phyloP scores from a whole-genome alignment of 2,797 vertebrate genomes.

The Scolopax bukidnonensis region DNA sequence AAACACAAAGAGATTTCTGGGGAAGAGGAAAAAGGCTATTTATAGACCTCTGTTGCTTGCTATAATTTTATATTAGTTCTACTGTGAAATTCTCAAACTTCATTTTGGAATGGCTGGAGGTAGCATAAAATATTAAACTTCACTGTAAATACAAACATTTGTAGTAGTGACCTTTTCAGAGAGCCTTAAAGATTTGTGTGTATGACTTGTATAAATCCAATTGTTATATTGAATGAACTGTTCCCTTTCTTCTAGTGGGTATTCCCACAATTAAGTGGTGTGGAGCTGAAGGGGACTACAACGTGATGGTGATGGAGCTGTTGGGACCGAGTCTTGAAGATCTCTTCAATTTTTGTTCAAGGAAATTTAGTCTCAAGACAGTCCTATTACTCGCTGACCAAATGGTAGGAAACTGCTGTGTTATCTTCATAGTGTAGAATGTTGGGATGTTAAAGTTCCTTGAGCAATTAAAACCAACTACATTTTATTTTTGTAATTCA shows the following conservation, averaged over 20 bases:
- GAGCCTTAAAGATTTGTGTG: not conserved
- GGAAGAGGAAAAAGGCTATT: not conserved
- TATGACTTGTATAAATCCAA: not conserved
- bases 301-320: conserved; percentile 98
- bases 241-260: conserved; percentile 85
- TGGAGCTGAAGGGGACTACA: conserved; percentile 97
- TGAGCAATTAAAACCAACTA: not conserved
- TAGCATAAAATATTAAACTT: not conserved
- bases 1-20: not conserved
- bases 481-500: not conserved
- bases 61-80: not conserved
- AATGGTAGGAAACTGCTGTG: conserved; percentile 79
- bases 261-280: conserved; percentile 98
- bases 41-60: not conserved
- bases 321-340: conserved; percentile 95
- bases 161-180: not conserved
- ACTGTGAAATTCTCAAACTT: not conserved
- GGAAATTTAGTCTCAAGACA: conserved; percentile 92
- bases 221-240: not conserved
- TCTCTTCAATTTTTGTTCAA: conserved; percentile 97
- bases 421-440: not conserved
- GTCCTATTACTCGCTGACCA: conserved; percentile 91
- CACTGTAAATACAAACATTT: not conserved
- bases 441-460: not conserved
- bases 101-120: not conserved